Percentiles rank a stretch among this genome's conserved stretches.
These are phyloP conservation scores for Mallotus villosus DNA, from an alignment of 2,797 vertebrate genomes.

Conservation along the genomic window DNA sequence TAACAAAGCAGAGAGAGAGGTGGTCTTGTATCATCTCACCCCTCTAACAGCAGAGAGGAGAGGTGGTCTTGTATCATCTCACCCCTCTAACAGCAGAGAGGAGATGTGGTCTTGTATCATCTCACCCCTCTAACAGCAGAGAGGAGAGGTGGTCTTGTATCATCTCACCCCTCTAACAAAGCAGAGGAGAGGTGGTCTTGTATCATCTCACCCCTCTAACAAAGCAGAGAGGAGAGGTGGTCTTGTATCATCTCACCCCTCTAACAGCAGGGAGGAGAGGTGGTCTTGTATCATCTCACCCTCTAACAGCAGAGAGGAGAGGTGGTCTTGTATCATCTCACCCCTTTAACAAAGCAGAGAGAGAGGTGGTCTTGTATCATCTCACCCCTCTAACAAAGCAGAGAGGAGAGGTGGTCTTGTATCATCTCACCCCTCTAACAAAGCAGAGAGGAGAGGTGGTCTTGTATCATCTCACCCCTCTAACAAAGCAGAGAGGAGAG, in stretches of 20 bases:
- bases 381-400: slow-evolving; percentile 25
- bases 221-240: slow-evolving; percentile 11
- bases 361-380: not conserved
- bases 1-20: slow-evolving; percentile 25
- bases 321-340: not conserved
- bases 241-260: not conserved
- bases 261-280: slow-evolving; percentile 27
- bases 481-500: slow-evolving; percentile 25
- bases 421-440: slow-evolving; percentile 20
- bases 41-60: slow-evolving; percentile 25
- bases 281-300: not conserved
- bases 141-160: not conserved
- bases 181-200: not conserved
- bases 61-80: not conserved
- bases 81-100: slow-evolving; percentile 25
- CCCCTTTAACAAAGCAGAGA: slow-evolving; percentile 28
- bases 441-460: slow-evolving; percentile 7
- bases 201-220: slow-evolving; percentile 19
- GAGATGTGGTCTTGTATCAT: not conserved
- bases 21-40: not conserved
- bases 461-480: not conserved
- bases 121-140: slow-evolving; percentile 24
- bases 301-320: slow-evolving; percentile 24
- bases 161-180: slow-evolving; percentile 23
- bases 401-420: not conserved